Base-by-base conservation (phyloP, 23 tunicate species). In the Styela clava region DNA sequence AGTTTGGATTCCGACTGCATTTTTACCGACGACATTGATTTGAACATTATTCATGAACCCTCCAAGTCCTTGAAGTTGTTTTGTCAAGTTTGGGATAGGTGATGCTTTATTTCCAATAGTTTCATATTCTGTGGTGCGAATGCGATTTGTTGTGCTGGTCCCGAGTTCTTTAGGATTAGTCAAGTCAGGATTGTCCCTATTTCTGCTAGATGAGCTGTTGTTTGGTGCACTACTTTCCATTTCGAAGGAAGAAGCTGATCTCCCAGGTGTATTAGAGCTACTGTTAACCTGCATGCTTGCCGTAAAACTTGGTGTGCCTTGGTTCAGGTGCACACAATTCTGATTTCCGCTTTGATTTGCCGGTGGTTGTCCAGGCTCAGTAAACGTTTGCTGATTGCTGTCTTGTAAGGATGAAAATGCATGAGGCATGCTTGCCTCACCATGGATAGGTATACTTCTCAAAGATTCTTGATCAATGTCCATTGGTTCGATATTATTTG, bases 1-100 rank as follows among this genome's bases (percentile, higher is more conserved):
- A 32, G 37, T 34, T 33, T 72, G 78, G 20, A 72, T 28, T 31
- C 78, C 78, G 28, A 72, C 22, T 16, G 78, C 78, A 1, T 72
- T 32, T 0, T 72, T 34, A 16, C 78, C 78, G 0, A 1, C 18
- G n/a, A 72, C 78, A 16, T 1, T 32, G 9, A 72, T 2, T 1
- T 72, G 2, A 0, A 72, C 52, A 34, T 72, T 72, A 31, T 33
- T 72, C 31, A 65, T 27, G 9, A 24, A 7, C 29, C 16, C 31
- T 5, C 70, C 70, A 16, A 27, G 9, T 27, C 29, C 29, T 24
- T 18, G 7, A 27, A 24, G 70, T 65, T 16, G 16, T 5, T 16
- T 9, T 3, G 7, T 3, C 9, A 5, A 3, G 3, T 16, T 65
- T 5, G 7, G 7, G 31, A 65, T 16, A 7, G 56, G 56, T 5